Evolutionary conservation across 2,888 invertebrate species (phyloP), one percentile per base, ranked within the genome.

Genomic region (Antheraea assamensis): DNA sequence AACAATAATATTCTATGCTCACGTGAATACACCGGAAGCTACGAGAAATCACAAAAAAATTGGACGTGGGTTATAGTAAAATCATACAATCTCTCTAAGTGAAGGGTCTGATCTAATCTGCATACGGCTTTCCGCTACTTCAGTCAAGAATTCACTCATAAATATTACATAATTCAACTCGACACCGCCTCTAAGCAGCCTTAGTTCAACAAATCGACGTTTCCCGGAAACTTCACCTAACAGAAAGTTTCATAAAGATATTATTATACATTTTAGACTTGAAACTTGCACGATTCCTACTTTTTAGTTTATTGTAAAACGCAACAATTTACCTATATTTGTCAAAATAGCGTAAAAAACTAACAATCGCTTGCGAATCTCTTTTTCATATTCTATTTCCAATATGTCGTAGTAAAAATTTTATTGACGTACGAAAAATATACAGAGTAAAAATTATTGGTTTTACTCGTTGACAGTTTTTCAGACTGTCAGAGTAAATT

Each of bases 41-140:
- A 47, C 75, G 74, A 74, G 72, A 77, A 76, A 75, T 77, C 68
- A 73, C 75, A 74, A 74, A 75, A 74, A 75, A 76, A 76, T 70
- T 73, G 70, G 72, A 74, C 73, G 75, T 74, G 75, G 70, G n/a
- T 68, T 68, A 74, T 8, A 31, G 30, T n/a, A 73, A 73, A 70
- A 61, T 58, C 42, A 42, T 58, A 70, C 15, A 74, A 73, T 73
- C 70, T 73, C 58, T 17, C 47, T 70, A 73, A 42, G 58, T 70
- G 58, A 27, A 35, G 71, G 74, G 72, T 73, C 72, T 74, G 76
- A 75, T 77, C 78, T 74, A 74, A 74, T 76, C 74, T 76, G 76
- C 77, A 76, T 76, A 79, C 70, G 73, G 70, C 70, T 73, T 70
- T 35, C 68, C 31, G 77, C 76, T 76, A 71, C 74, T 78, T 77